Base-by-base conservation (phyloP, 64 coral and sea anemone species). In the Astreopora myriophthalma region DNA sequence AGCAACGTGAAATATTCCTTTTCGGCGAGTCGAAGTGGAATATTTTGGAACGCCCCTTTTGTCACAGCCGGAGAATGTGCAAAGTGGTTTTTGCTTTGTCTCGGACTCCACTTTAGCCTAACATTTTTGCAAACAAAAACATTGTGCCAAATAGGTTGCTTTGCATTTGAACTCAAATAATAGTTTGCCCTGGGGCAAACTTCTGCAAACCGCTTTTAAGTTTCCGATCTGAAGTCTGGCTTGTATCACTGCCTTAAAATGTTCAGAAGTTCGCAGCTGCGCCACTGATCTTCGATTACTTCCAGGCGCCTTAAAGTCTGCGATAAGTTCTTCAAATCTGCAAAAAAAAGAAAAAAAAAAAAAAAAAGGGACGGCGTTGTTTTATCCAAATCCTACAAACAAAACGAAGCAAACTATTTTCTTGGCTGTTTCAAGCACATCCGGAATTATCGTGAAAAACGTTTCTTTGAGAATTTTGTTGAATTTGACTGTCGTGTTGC, bases 1-100 rank as follows among this genome's bases (percentile, higher is more conserved):
- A 83, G 79, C 79, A 61, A 32, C 58, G 20, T 83, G 57, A 83
- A 83, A 83, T 64, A 64, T 83, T 57, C 57, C 79, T 64, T 83
- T 83, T 63, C 79, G 79, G 79, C 79, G n/a, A 64, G 52, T 61
- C 29, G 22, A 34, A 65, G 55, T 37, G 52, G 33, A 37, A 29
- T 22, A 17, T 55, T 13, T 38, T 64, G 75, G 3, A 52, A 83
- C 79, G 79, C 79, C 76, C 76, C 52, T 39, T 37, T 37, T n/a
- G 3, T 31, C 55, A n/a, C 32, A 37, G 79, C 38, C 8, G 65
- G 0, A 24, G 51, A 80, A 65, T 64, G 38, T 83, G 57, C 20
- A 83, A 64, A 83, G 55, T 64, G 57, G 16, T 14, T 11, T 64
- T 64, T 83, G 79, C 79, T 83, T 64, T 83, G 79, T 64, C 79